Conservation (phyloP, 1,140 invertebrate species). For the Leptonema lineaticorne region DNA sequence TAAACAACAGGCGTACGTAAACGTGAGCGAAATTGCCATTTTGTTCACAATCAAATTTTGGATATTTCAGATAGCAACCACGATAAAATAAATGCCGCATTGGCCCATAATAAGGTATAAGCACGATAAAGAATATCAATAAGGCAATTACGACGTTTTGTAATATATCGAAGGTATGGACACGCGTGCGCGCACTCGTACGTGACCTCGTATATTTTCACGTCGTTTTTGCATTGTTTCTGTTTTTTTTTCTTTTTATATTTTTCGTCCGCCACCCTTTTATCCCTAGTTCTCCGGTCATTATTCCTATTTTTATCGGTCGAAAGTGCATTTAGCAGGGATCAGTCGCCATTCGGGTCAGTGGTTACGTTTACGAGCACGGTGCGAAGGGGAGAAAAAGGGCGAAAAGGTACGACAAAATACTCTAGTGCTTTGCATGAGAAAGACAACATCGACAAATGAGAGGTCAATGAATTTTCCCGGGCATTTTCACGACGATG, state of each 20-base stretch:
- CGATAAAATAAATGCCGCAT: slow-evolving; percentile 6
- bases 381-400: neutral
- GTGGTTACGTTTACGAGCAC: slow-evolving; percentile 20
- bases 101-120: neutral
- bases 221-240: slow-evolving; percentile 1
- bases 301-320: slow-evolving; percentile 26
- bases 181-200: neutral
- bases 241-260: neutral
- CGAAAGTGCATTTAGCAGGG: slow-evolving; percentile 34
- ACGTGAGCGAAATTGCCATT: slow-evolving; percentile 9
- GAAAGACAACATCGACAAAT: slow-evolving; percentile 16
- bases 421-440: neutral
- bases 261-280: neutral
- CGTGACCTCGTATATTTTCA: neutral
- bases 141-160: slow-evolving; percentile 1
- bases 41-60: neutral
- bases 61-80: neutral
- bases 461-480: slow-evolving; percentile 10
- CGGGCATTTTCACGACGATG: neutral
- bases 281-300: neutral
- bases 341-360: slow-evolving; percentile 35
- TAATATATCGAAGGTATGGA: neutral
- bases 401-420: neutral
- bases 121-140: slow-evolving; percentile 13
- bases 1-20: neutral